Base-by-base conservation (phyloP, 2,888 invertebrate genomes). In the Congeria kusceri region DNA sequence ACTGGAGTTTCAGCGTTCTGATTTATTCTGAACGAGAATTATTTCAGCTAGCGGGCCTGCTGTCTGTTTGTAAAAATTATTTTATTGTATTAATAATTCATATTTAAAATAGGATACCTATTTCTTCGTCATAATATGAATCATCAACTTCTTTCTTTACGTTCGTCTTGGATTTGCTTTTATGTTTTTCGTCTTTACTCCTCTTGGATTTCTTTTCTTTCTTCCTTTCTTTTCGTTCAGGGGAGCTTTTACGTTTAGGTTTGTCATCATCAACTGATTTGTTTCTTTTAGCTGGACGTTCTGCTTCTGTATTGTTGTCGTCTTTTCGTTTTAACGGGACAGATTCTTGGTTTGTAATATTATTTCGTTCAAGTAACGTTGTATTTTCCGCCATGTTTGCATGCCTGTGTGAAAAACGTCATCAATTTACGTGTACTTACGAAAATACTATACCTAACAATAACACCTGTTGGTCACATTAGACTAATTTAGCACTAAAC, bases 301-400 rank as follows among this genome's bases (percentile, higher is more conserved):
- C 65, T 58, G 58, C 71, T 49, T 75, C 59, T 13, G 47, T 61
- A 13, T 49, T 53, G 57, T 23, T 57, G 15, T 67, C 49, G 27
- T 27, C 68, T 65, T 73, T 53, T n/a, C n/a, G 46, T 27, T 67
- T 67, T 44, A 67, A 62, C n/a, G 53, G 13, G n/a, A 15, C 25
- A 25, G 20, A 23, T 53, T 20, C 20, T 23, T 20, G 2, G 9
- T 53, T 53, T 23, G 53, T 23, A 1, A 25, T 20, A 53, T 53
- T 53, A 53, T 53, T 53, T 53, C 25, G 53, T 25, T 53, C 53
- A 1, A 18, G 9, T 25, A 53, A 49, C 64, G 57, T 62, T 71
- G 71, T 67, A 73, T 77, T 72, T 53, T 82, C 82, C 76, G 86
- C 86, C 86, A 86, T 86, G 53, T 58, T 83, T 67, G 53, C 65